Evolutionary conservation across 1,140 invertebrate genomes (phyloP).

Genomic region (Gryllus bimaculatus): DNA sequence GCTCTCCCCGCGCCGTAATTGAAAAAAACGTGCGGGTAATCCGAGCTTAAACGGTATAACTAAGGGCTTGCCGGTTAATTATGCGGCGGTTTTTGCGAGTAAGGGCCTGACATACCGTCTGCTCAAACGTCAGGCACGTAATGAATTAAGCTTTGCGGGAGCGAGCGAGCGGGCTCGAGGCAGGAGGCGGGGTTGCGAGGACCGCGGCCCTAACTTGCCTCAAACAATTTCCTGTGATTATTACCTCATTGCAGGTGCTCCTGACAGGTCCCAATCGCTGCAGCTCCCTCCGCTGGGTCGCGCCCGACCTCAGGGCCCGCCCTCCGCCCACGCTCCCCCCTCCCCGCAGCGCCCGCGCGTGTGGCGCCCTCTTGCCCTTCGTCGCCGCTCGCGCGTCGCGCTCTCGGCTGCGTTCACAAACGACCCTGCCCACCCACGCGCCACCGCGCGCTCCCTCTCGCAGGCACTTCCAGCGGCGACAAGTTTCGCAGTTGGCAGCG

Average conservation of each 20-base stretch:
- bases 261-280: conserved; percentile 21
- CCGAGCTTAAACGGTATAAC: conserved; percentile 22
- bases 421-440: too few species aligned
- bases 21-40: conserved; percentile 21
- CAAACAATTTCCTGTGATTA: conserved; percentile 25
- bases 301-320: not conserved
- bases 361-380: too few species aligned
- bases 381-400: too few species aligned
- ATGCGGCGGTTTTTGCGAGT: conserved; percentile 20
- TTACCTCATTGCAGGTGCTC: conserved; percentile 23
- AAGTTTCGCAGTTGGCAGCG: too few species aligned
- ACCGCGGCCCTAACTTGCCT: conserved; percentile 7
- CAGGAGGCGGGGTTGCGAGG: not conserved
- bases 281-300: conserved; percentile 4
- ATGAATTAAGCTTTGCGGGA: conserved; percentile 21
- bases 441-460: too few species aligned
- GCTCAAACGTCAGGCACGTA: conserved; percentile 23
- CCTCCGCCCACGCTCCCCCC: not conserved
- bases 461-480: too few species aligned
- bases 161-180: not conserved
- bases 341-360: too few species aligned
- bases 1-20: conserved; percentile 19
- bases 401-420: too few species aligned
- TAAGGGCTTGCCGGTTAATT: conserved; percentile 24
- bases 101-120: conserved; percentile 11